Evolutionary conservation across 2,113 vertebrate species (phyloP).

Genomic region (Nothobranchius kuhntae): DNA sequence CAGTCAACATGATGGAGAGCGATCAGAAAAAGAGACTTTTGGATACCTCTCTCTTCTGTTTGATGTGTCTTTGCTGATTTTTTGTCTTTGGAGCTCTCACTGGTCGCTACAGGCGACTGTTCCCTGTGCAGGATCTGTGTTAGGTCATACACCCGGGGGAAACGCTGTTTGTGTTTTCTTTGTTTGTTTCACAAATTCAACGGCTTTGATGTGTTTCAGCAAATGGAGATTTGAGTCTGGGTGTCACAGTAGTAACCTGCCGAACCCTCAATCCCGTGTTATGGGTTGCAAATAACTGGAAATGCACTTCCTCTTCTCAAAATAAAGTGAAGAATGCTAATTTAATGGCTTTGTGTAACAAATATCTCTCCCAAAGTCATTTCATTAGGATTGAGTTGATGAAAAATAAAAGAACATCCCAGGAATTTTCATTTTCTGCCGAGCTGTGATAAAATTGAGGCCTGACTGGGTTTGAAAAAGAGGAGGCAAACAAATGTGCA

Average conservation of each 20-base stretch:
- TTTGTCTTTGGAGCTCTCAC: conserved; percentile 36
- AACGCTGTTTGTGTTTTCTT: conserved; percentile 38
- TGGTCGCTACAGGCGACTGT: conserved; percentile 31
- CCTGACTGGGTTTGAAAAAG: conserved; percentile 36
- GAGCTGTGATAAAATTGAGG: conserved; percentile 39
- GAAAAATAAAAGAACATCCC: conserved; percentile 31
- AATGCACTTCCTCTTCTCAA: conserved; percentile 24
- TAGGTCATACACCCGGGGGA: conserved; percentile 47
- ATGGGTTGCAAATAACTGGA: conserved; percentile 30
- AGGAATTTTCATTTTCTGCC: conserved; percentile 31
- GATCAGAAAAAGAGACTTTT: conserved; percentile 57
- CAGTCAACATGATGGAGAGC: conserved; percentile 79
- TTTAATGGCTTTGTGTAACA: conserved; percentile 27
- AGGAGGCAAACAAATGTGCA: conserved; percentile 27
- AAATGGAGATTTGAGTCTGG: conserved; percentile 57
- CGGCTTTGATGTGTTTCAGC: conserved; percentile 60
- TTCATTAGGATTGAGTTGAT: conserved; percentile 36
- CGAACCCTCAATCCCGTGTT: conserved; percentile 23
- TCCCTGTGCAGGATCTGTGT: conserved; percentile 35
- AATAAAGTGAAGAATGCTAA: conserved; percentile 10
- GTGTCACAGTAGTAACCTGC: conserved; percentile 66
- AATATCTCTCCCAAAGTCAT: conserved; percentile 30
- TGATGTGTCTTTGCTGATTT: conserved; percentile 45
- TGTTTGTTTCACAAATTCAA: conserved; percentile 50
- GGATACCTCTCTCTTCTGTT: conserved; percentile 42